Base-by-base conservation (phyloP, 2,888 invertebrate species). In the Erebia ligea region DNA sequence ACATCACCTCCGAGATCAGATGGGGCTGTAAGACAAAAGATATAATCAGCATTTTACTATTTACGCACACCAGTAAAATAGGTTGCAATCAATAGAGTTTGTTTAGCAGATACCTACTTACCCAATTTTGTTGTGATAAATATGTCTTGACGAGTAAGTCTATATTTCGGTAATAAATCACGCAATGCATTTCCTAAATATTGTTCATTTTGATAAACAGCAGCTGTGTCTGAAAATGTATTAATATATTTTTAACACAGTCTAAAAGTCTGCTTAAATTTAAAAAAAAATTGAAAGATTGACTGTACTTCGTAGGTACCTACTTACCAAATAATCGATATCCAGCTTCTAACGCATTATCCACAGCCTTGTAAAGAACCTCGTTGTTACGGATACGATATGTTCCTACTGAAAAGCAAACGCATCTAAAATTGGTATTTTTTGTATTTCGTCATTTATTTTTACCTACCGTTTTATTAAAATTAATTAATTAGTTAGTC, bases 101-200 rank as follows among this genome's bases (percentile, higher is more conserved):
- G 9, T 17, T 9, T 9, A 17, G 2, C 8, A 17, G 9, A n/a
- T 9, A 50, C 85, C 90, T 94, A 96, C 85, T 90, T 94, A 96
- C 97, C 94, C 75, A 97, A 87, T 92, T 97, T 98, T 40, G 97
- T 96, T 8, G 97, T 97, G 21, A 98, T 94, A 83, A 97, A 97
- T 71, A 98, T 94, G 81, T 98, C 97, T 76, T 95, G 92, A 73
- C 97, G 91, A 25, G 90, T 92, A 15, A 97, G 87, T 50, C 94
- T 94, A 84, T 96, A 94, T 82, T 96, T 96, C 0, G 96, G 96
- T 59, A 97, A 86, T 40, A 96, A 87, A 69, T 86, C 86, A 80
- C 94, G 94, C 40, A 98, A 88, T 9, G 96, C 95, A 52, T 90
- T 84, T 42, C 96, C 96, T 74, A 98, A 94, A 70, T 95, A 94